These are phyloP conservation scores for Erpetoichthys calabaricus DNA, from an alignment of 2,797 vertebrate species.

Conservation along the genomic window DNA sequence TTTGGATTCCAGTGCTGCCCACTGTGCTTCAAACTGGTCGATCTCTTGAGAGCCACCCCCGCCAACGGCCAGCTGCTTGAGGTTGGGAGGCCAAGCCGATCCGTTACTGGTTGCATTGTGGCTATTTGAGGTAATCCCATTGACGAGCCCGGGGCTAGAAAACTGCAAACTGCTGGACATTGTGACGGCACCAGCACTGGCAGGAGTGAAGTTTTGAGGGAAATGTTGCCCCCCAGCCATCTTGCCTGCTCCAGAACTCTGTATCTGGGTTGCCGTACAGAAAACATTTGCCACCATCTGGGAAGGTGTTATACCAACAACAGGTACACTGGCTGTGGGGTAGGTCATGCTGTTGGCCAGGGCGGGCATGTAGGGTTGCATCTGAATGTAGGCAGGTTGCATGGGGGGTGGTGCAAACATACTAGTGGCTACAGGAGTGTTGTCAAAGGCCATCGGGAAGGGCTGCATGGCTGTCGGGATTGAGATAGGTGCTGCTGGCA, in stretches of 20 bases:
- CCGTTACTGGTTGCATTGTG: conserved; percentile 28
- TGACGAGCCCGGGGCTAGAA: conserved; percentile 23
- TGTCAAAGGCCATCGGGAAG: conserved; percentile 56
- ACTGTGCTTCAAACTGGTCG: conserved; percentile 79
- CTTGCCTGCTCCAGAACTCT: conserved; percentile 39
- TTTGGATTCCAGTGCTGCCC: conserved; percentile 76
- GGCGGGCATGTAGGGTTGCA: conserved; percentile 58
- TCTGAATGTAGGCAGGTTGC: conserved; percentile 52
- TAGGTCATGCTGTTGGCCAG: conserved; percentile 60
- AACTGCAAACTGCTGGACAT: conserved; percentile 30
- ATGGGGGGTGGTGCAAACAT: conserved; percentile 51
- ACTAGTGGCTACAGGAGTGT: conserved; percentile 41
- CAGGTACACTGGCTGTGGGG: conserved; percentile 56
- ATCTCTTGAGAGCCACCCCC: conserved; percentile 43
- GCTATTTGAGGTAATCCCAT: conserved; percentile 19
- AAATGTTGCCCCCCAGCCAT: conserved; percentile 17
- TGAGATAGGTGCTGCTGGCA: conserved; percentile 42
- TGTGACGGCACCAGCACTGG: conserved; percentile 12
- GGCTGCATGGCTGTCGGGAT: conserved; percentile 58
- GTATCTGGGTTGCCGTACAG: conserved; percentile 57
- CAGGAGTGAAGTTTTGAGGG: conserved; percentile 28
- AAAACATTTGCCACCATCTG: conserved; percentile 89
- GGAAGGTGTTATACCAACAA: conserved; percentile 82
- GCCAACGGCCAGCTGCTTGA: conserved; percentile 27
- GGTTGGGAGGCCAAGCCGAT: conserved; percentile 50